Evolutionary conservation across 2,888 invertebrate genomes (phyloP), one percentile per base, ranked within the genome.

Genomic region (Orchesella flavescens): DNA sequence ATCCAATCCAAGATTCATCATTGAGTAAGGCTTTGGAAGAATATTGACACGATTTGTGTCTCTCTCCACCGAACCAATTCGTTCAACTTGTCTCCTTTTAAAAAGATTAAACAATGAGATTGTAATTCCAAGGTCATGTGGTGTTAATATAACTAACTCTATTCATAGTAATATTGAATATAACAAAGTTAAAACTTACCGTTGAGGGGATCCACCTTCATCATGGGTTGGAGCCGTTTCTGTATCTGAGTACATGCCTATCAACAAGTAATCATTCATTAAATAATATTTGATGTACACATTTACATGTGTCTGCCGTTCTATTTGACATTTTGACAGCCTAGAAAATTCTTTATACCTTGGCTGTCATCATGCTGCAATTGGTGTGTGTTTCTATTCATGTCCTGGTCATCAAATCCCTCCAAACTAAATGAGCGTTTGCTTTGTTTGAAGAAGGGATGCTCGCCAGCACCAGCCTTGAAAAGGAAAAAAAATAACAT

Each of bases 401-500:
- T 78, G 34, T 85, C 85, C 17, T 76, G 72, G 43, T 81, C 77
- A 72, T 82, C 85, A 34, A 81, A 83, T 43, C 84, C 78, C 12
- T 84, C 85, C 2, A 82, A 46, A 61, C 85, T 85, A 59, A 82
- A 84, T 9, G 84, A 63, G 23, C 82, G 69, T 55, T 77, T 85
- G 44, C 71, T 81, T 55, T 84, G 84, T 43, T 84, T 84, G 17
- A 85, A 61, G 43, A 84, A 81, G 5, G 78, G 69, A 15, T 65
- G 77, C 46, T 85, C 85, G 5, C 80, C 81, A 63, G 83, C 53
- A 19, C 85, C 83, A 65, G 81, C 84, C 85, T 85, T 15, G 17
- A 71, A 57, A 46, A 15, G 10, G 4, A 15, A 23, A 34, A 34
- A 34, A 34, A 34, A 34, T 34, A 2, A 2, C 34, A 34, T 34